Base-by-base conservation (phyloP, 2,888 invertebrate species). In the Scaeva pyrastri region DNA sequence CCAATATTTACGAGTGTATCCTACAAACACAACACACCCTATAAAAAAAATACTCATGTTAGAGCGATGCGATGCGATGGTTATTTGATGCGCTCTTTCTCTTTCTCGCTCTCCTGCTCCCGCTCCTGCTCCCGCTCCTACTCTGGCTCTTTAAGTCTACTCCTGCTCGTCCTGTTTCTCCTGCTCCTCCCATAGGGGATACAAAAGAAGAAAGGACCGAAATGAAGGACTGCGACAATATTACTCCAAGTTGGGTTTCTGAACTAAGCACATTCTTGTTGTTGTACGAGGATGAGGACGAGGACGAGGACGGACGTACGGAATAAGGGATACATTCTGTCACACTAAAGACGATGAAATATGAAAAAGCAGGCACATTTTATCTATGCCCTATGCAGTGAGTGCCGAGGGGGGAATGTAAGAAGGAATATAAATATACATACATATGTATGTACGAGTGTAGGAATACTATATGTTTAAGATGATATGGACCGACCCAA, bases 11-110 rank as follows among this genome's bases (percentile, higher is more conserved):
- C n/a, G n/a, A n/a, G n/a, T n/a, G n/a, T 39, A 23, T 6, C 26
- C 12, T 16, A 41, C 41, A 41, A 26, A 36, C 26, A 23, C 23
- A 48, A 36, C 19, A 62, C 45, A 81, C 55, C 36, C 73, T 64
- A 55, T 60, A 45, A 11, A 36, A 64, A 48, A 50, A 56, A 50
- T 55, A 77, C 21, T 81, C 26, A 52, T 71, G 77, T 64, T 77
- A 68, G 73, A 81, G 73, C 72, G 41, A 85, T 81, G 76, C 77
- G 62, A 70, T 77, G 73, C 72, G 41, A 85, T 81, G 76, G 85
- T 60, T 80, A 85, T 81, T 81, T 86, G 80, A 82, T 86, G 74
- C 45, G 64, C 75, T 75, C 84, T 78, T 62, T 74, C 74, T 41
- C 41, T 31, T 8, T 52, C 12, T 36, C 31, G 5, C 7, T 19